Conservation (phyloP, 35 echinoderm and acorn worm species). For the Antedon bifida region DNA sequence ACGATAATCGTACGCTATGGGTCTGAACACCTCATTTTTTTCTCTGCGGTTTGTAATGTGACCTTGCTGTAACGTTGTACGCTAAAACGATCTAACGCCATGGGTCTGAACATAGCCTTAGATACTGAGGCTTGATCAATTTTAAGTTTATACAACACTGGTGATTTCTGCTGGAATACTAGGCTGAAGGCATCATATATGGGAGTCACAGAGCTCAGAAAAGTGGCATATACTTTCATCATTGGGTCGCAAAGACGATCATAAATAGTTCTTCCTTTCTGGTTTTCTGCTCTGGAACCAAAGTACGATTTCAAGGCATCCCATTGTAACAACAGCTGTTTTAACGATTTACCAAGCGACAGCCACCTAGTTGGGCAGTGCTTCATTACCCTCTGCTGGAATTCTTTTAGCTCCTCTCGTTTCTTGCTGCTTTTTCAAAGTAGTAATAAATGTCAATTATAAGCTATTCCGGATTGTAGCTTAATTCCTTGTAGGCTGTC, state of each 20-base stretch:
- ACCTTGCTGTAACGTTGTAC: no score
- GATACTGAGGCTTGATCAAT: not conserved
- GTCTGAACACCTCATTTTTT: no score
- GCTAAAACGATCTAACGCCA: no score
- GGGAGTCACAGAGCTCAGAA: not conserved
- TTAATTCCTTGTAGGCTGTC: not conserved
- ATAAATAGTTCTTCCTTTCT: not conserved
- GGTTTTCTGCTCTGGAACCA: not conserved
- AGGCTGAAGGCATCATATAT: not conserved
- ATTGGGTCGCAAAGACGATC: not conserved
- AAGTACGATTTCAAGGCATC: not conserved
- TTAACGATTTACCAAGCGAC: not conserved
- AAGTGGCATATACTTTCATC: not conserved
- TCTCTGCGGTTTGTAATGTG: no score
- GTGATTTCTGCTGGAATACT: not conserved
- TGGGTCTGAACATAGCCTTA: no score
- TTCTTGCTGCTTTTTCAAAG: not conserved
- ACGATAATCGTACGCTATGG: no score
- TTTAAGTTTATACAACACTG: not conserved
- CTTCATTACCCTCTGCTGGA: not conserved
- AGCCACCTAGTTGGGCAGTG: not conserved
- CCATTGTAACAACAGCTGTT: not conserved
- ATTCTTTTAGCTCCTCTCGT: not conserved
- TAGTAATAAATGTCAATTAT: not conserved
- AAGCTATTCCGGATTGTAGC: not conserved